Base-by-base conservation (phyloP, 1,140 invertebrate genomes). In the Atta texana region DNA sequence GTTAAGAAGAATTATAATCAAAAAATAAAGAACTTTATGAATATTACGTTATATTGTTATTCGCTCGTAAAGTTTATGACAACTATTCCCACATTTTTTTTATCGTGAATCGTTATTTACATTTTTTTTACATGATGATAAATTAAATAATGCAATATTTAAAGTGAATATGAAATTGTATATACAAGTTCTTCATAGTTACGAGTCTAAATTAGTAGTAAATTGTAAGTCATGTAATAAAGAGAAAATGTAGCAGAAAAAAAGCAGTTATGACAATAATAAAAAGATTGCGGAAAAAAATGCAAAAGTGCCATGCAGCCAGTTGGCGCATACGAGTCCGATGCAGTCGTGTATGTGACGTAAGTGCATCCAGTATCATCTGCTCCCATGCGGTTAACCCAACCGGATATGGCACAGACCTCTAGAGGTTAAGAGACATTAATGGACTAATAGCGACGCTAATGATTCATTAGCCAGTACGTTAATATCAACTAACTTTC, bases 391-490 rank as follows among this genome's bases (percentile, higher is more conserved):
- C 76, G 75, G 75, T 80, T 49, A 24, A 74, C 66, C 66, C 81
- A 91, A 92, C 92, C 92, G 92, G 92, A 93, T 93, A 91, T 90
- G 91, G 87, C 91, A 93, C 91, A 93, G 92, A 92, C 92, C 92
- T 91, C 91, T 72, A 86, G 78, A 87, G 90, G 92, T 92, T 91
- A 92, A 93, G 88, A 91, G 92, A 66, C 92, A 90, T 89, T 92
- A 92, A 92, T 89, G 87, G 87, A 66, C 87, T 91, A 91, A 92
- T 91, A 88, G 92, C 68, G 76, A 86, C 82, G 85, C 80, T 92
- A 92, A 93, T 92, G 92, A 92, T 87, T 93, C 91, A 91, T 93
- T 91, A 92, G 76, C 66, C 66, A 64, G 61, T 85, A 57, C 75
- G 80, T 87, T 63, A 81, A 88, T 24, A 69, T 84, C 55, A n/a